Percentiles rank a stretch among this genome's conserved stretches.
Conservation (phyloP, 2,113 vertebrate genomes). For the Laticauda laticaudata region DNA sequence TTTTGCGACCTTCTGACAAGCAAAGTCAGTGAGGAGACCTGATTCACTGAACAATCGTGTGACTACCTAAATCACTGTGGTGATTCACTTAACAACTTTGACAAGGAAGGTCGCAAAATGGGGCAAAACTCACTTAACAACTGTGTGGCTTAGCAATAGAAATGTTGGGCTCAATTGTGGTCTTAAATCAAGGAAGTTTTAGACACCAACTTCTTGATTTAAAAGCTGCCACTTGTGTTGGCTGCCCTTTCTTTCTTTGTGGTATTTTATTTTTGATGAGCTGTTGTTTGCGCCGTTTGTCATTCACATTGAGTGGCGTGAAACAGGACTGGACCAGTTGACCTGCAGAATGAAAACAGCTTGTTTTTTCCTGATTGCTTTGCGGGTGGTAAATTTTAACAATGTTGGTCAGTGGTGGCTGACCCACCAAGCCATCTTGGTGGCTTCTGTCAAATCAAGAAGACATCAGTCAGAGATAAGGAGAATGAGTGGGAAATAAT, state of each 20-base stretch:
- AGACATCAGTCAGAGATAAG: neutral
- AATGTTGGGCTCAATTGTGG: neutral
- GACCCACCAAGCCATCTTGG: neutral
- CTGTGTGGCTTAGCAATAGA: too few species aligned
- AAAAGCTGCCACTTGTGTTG: neutral
- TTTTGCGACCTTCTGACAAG: too few species aligned
- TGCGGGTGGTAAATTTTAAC: neutral
- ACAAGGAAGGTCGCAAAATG: too few species aligned
- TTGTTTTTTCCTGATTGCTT: neutral
- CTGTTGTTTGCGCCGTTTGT: neutral
- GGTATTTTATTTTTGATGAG: neutral
- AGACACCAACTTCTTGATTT: conserved; percentile 23
- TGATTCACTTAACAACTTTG: too few species aligned
- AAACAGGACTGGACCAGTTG: neutral
- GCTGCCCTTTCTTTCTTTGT: neutral
- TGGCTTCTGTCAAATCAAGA: conserved; percentile 14
- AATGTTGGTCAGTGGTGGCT: neutral
- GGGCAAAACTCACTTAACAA: too few species aligned
- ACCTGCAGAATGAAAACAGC: neutral
- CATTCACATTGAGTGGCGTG: neutral
- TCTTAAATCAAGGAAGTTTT: neutral
- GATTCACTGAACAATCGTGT: too few species aligned
- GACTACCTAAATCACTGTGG: too few species aligned
- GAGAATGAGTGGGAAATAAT: neutral
- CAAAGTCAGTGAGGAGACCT: too few species aligned